These are phyloP conservation scores for Heliconius melpomene DNA, from an alignment of 1,140 invertebrate species.

Conservation along the genomic window DNA sequence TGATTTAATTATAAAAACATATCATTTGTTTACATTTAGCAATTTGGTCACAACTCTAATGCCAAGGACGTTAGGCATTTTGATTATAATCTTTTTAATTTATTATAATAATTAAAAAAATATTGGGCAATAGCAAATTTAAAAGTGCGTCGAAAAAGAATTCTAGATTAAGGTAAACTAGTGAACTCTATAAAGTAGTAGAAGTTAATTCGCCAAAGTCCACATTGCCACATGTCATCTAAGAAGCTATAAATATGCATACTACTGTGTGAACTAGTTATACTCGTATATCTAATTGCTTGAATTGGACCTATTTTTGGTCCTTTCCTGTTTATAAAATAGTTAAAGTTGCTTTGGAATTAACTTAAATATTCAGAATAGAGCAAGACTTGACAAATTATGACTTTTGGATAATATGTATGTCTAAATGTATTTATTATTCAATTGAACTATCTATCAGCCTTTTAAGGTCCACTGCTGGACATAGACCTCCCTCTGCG, in stretches of 20 bases:
- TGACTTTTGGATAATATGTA: too few relatives aligned
- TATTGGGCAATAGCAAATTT: neutral
- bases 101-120: neutral
- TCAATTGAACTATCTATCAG: too few relatives aligned
- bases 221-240: neutral
- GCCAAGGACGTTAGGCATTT: neutral
- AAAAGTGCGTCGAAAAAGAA: neutral
- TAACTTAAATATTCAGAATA: too few relatives aligned
- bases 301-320: too few relatives aligned
- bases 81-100: neutral
- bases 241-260: neutral
- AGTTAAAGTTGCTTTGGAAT: too few relatives aligned
- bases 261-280: neutral
- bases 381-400: too few relatives aligned
- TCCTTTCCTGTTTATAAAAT: too few relatives aligned
- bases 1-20: too few relatives aligned
- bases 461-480: too few relatives aligned
- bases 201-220: neutral
- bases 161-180: conserved; percentile 1
- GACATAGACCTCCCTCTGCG: too few relatives aligned
- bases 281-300: too few relatives aligned
- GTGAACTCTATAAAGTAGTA: neutral
- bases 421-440: too few relatives aligned
- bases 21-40: neutral
- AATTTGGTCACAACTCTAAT: neutral